A percentile compares a stretch with the other conserved stretches of the same genome.
Evolutionary conservation across 2,888 invertebrate species (phyloP).

Genomic region (Noctua janthina): DNA sequence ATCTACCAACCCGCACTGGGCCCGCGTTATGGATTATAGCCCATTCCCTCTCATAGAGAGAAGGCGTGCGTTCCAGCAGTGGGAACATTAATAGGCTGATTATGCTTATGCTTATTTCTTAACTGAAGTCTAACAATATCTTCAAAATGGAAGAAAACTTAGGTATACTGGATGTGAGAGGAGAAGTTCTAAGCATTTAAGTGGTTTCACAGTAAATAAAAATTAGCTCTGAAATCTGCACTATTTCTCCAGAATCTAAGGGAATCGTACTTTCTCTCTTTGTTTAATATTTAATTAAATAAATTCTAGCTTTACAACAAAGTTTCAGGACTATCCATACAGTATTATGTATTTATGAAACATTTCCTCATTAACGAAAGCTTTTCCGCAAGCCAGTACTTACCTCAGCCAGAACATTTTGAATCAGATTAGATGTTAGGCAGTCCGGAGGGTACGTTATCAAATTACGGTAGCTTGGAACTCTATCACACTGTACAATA

Average conservation of each 20-base stretch:
- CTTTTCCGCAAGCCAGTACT: slow-evolving; percentile 9
- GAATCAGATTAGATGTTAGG: slow-evolving; percentile 20
- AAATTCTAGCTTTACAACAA: neutral
- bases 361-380: neutral
- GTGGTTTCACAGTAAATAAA: neutral
- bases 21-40: too few species aligned
- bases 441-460: slow-evolving; percentile 15
- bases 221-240: neutral
- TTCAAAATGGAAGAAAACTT: neutral
- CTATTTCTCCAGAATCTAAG: neutral
- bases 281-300: neutral
- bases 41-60: too few species aligned
- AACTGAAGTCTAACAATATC: neutral
- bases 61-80: too few species aligned
- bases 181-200: neutral
- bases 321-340: neutral
- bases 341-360: neutral
- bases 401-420: slow-evolving; percentile 16
- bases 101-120: too few species aligned
- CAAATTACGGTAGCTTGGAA: slow-evolving; percentile 39
- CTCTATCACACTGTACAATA: slow-evolving; percentile 26
- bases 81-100: too few species aligned
- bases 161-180: neutral
- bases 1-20: too few species aligned
- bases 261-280: neutral